Evolutionary conservation across 2,797 vertebrate genomes (phyloP).

Genomic region (Pangasius krempfi): DNA sequence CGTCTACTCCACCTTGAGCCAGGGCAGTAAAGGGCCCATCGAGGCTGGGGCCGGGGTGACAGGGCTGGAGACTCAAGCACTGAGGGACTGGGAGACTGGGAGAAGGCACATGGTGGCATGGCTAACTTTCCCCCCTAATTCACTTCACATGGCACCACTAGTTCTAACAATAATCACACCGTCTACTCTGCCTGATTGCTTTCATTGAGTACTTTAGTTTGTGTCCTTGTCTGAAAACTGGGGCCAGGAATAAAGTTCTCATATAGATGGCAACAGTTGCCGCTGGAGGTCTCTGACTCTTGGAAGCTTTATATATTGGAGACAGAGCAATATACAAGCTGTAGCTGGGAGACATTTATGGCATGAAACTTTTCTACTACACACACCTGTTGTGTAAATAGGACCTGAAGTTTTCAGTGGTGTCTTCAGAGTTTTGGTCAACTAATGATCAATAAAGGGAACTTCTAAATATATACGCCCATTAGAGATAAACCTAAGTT

Average conservation of each 20-base stretch:
- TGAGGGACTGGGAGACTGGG: conserved; percentile 26
- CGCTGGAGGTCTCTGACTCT: not conserved
- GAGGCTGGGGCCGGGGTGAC: conserved; percentile 56
- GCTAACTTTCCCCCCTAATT: not conserved
- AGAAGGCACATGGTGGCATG: conserved; percentile 32
- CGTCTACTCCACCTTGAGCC: conserved; percentile 66
- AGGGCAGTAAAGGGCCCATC: conserved; percentile 66
- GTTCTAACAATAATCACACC: conserved; percentile 29
- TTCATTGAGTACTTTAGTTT: conserved; percentile 19
- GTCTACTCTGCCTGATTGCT: conserved; percentile 21
- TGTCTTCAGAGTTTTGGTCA: not conserved
- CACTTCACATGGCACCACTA: conserved; percentile 37
- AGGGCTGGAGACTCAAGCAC: conserved; percentile 41
- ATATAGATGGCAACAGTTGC: conserved; percentile 5
- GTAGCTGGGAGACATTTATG: conserved; percentile 2
- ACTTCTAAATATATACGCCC: not conserved
- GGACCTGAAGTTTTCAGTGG: not conserved
- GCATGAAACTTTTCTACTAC: not conserved
- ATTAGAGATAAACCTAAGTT: not conserved
- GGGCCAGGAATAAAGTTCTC: conserved; percentile 15
- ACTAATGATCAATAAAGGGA: not conserved
- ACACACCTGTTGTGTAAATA: conserved; percentile 17
- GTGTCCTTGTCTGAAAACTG: not conserved
- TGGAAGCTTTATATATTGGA: conserved; percentile 19
- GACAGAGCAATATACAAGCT: not conserved